These are phyloP conservation scores for Drosophila merina DNA, from an alignment of 2,888 invertebrate species.

Conservation along the genomic window DNA sequence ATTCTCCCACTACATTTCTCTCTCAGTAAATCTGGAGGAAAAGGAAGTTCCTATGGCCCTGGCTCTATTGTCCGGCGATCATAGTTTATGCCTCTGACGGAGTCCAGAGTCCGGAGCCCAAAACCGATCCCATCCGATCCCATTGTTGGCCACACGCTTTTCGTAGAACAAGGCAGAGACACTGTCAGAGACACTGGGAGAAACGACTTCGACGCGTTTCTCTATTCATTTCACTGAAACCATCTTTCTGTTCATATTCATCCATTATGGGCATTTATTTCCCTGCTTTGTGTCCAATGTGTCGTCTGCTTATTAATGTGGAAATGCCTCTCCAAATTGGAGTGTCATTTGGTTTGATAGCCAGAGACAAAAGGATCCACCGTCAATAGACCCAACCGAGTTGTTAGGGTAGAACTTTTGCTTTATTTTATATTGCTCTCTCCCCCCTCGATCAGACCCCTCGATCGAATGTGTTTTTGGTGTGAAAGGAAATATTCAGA, in stretches of 20 bases:
- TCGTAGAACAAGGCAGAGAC: slow-evolving; percentile 60
- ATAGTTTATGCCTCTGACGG: slow-evolving; percentile 67
- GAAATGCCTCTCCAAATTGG: slow-evolving; percentile 79
- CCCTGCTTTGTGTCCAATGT: slow-evolving; percentile 53
- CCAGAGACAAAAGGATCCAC: slow-evolving; percentile 32
- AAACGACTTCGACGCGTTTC: slow-evolving; percentile 61
- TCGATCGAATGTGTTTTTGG: slow-evolving; percentile 22
- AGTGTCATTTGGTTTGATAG: slow-evolving; percentile 69
- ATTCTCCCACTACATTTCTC: slow-evolving; percentile 18
- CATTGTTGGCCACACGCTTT: slow-evolving; percentile 76
- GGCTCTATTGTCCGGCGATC: slow-evolving; percentile 66
- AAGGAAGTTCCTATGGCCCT: slow-evolving; percentile 61
- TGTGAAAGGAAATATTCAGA: slow-evolving; percentile 41
- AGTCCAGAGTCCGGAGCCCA: slow-evolving; percentile 38
- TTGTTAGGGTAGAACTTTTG: slow-evolving; percentile 36
- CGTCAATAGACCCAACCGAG: slow-evolving; percentile 25
- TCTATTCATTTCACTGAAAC: slow-evolving; percentile 26
- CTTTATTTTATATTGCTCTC: slow-evolving; percentile 8
- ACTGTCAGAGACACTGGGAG: slow-evolving; percentile 51
- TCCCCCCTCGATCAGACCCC: slow-evolving; percentile 10
- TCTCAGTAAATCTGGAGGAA: slow-evolving; percentile 11
- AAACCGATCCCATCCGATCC: slow-evolving; percentile 38
- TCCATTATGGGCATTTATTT: slow-evolving; percentile 66
- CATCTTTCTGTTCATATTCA: slow-evolving; percentile 36
- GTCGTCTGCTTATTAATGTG: slow-evolving; percentile 76